These are phyloP conservation scores for Columba livia DNA, from an alignment of 2,113 vertebrate genomes.

Conservation along the genomic window DNA sequence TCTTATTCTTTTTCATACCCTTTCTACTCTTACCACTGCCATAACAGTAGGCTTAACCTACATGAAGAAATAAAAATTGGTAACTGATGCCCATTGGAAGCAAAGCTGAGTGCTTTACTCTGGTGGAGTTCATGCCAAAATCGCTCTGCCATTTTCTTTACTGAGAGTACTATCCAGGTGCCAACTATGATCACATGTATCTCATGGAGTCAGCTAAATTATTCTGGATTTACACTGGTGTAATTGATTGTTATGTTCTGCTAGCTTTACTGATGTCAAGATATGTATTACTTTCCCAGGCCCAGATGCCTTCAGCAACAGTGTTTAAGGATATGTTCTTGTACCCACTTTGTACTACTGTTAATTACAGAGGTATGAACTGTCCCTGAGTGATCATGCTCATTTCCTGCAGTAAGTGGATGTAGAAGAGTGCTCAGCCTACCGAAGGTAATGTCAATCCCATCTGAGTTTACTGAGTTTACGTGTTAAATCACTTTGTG, in stretches of 20 bases:
- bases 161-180: neutral
- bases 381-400: neutral
- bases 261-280: neutral
- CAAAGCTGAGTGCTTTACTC: neutral
- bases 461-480: conserved; percentile 25
- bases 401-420: neutral
- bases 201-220: neutral
- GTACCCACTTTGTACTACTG: neutral
- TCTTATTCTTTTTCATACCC: neutral
- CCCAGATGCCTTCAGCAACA: neutral
- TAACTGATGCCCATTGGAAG: neutral
- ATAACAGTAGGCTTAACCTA: neutral
- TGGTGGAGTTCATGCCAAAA: neutral
- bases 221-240: neutral
- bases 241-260: neutral
- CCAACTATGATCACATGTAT: neutral
- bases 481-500: neutral
- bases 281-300: neutral
- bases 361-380: conserved; percentile 13
- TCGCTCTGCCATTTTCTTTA: neutral
- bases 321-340: neutral
- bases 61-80: neutral
- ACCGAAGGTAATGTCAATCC: neutral
- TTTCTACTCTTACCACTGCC: neutral
- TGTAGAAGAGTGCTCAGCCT: neutral